A percentile compares a stretch with the other conserved stretches of the same genome.
Evolutionary conservation across 30 jellyfish, hydroid and myxozoan genomes (phyloP).

Genomic region (Clytia hemisphaerica): DNA sequence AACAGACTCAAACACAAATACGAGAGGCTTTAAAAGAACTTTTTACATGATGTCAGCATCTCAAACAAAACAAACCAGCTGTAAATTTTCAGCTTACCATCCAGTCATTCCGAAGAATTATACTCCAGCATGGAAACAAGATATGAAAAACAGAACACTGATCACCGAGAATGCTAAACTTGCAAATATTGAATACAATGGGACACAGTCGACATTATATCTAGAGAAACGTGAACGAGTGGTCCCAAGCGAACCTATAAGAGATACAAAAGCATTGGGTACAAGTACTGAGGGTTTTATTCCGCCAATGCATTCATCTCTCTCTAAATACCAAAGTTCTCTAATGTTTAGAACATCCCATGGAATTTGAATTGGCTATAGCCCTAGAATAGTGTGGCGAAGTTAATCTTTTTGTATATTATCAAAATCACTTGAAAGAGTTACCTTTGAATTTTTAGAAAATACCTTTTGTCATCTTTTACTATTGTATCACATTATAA

Average conservation of each 20-base stretch:
- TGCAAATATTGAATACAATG: not conserved
- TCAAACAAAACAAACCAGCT: too few species aligned
- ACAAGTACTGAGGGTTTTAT: not conserved
- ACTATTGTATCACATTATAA: too few species aligned
- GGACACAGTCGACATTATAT: not conserved
- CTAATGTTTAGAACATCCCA: slow-evolving; percentile 14
- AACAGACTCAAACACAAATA: too few species aligned
- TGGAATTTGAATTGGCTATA: too few species aligned
- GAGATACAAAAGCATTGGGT: not conserved
- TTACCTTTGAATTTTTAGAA: too few species aligned
- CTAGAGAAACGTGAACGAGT: not conserved
- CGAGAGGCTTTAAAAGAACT: too few species aligned
- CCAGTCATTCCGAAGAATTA: slow-evolving; percentile 26
- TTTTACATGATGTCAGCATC: too few species aligned
- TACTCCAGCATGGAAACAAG: slow-evolving; percentile 42
- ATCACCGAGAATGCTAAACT: slow-evolving; percentile 14
- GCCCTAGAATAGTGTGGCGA: too few species aligned
- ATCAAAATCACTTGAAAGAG: too few species aligned
- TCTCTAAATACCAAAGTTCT: slow-evolving; percentile 11
- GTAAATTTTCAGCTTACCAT: slow-evolving; percentile 16
- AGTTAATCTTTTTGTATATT: too few species aligned
- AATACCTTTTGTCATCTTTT: too few species aligned
- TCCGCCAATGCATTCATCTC: slow-evolving; percentile 9
- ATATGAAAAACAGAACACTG: slow-evolving; percentile 20
- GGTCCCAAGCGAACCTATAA: slow-evolving; percentile 1